Evolutionary conservation across 2,888 invertebrate species (phyloP).

Genomic region (Drosophila phalerata): DNA sequence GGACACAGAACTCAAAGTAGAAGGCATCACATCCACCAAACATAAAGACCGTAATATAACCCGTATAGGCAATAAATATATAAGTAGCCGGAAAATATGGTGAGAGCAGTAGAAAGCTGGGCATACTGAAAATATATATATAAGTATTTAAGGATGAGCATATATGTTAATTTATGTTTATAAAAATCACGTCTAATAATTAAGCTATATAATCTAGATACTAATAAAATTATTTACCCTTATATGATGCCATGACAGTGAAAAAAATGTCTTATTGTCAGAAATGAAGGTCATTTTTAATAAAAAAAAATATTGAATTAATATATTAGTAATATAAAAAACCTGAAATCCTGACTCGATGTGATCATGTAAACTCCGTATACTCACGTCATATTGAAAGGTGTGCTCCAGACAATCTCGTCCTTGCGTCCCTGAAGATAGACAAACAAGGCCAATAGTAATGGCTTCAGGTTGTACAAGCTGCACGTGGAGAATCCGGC

Average conservation of each 20-base stretch:
- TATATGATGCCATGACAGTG: too few relatives aligned
- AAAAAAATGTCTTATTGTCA: too few relatives aligned
- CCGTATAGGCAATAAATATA: constrained; percentile 76
- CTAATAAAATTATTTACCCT: too few relatives aligned
- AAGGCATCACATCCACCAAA: constrained; percentile 79
- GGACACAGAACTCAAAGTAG: constrained; percentile 78
- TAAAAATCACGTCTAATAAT: too few relatives aligned
- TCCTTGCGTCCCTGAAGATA: constrained; percentile 38
- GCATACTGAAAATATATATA: constrained; percentile 61
- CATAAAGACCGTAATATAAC: constrained; percentile 78
- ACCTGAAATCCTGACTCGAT: background rate
- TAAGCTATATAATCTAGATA: too few relatives aligned
- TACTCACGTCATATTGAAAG: constrained; percentile 82
- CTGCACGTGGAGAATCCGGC: constrained; percentile 71
- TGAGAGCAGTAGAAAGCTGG: constrained; percentile 37
- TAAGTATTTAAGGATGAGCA: background rate
- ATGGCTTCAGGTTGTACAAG: constrained; percentile 71
- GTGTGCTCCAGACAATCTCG: constrained; percentile 63
- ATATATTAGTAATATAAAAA: background rate
- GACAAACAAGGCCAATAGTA: constrained; percentile 60
- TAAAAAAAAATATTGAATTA: background rate
- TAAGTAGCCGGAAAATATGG: constrained; percentile 70
- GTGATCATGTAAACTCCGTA: too few relatives aligned
- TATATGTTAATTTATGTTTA: too few relatives aligned
- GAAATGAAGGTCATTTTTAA: too few relatives aligned